Conservation (phyloP, 2,888 invertebrate genomes). For the Fragum sueziense region DNA sequence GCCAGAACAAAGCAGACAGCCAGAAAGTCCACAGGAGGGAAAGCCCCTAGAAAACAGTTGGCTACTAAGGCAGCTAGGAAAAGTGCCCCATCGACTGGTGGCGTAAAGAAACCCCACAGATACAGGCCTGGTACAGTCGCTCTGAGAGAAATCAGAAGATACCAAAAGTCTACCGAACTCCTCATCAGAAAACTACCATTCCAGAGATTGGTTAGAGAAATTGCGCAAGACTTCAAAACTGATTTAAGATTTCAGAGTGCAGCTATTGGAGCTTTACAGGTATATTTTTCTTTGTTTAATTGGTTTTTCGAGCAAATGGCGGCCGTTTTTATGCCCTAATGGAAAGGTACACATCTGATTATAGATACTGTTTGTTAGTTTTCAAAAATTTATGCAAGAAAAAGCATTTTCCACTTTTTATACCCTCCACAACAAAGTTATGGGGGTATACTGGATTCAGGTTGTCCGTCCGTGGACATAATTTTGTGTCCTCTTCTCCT, state of each 20-base stretch:
- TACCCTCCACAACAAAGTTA: too few relatives aligned
- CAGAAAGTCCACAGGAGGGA: constrained; percentile 82
- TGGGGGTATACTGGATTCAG: too few relatives aligned
- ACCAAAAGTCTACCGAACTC: constrained; percentile 82
- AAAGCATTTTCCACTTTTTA: too few relatives aligned
- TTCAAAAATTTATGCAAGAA: too few relatives aligned
- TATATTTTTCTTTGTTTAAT: too few relatives aligned
- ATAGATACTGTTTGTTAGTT: too few relatives aligned
- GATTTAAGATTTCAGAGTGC: constrained; percentile 82
- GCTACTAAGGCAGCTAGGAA: constrained; percentile 83
- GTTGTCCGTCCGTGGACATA: too few relatives aligned
- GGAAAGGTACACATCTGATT: too few relatives aligned
- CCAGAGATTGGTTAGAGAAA: constrained; percentile 82
- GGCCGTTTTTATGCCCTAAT: too few relatives aligned
- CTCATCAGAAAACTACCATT: constrained; percentile 82
- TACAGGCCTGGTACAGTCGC: constrained; percentile 83
- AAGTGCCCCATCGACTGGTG: constrained; percentile 82
- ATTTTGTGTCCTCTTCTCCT: too few relatives aligned
- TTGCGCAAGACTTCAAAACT: constrained; percentile 83
- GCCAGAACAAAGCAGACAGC: constrained; percentile 83
- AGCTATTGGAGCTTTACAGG: constrained; percentile 82
- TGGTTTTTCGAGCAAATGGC: too few relatives aligned
- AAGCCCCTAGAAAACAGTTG: constrained; percentile 82
- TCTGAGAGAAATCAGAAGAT: constrained; percentile 82
- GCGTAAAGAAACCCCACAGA: constrained; percentile 82